phyloP scores from a whole-genome alignment of 92 coral and sea anemone species.

The Metridium senile region DNA sequence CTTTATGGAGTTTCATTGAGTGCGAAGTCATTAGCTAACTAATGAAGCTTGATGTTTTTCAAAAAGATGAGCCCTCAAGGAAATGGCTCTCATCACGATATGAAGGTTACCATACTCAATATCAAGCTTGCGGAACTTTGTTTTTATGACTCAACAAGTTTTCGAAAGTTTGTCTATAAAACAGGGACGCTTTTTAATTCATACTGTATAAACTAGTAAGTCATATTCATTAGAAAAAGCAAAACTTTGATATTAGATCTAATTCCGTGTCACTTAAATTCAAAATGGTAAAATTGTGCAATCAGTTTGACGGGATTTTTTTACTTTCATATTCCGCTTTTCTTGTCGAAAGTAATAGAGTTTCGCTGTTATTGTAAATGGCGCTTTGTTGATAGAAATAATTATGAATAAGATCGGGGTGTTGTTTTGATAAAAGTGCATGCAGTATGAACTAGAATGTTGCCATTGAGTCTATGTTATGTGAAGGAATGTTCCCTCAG shows the following conservation, averaged over 20 bases:
- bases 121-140: not conserved
- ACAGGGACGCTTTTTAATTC: not conserved
- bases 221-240: too few relatives aligned
- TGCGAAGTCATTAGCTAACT: slow-evolving; percentile 7
- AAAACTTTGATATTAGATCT: too few relatives aligned
- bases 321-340: not conserved
- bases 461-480: slow-evolving; percentile 10
- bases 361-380: not conserved
- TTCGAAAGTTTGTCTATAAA: not conserved
- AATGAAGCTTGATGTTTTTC: slow-evolving; percentile 16
- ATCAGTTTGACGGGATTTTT: not conserved
- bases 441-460: not conserved
- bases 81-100: slow-evolving; percentile 28
- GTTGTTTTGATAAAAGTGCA: not conserved
- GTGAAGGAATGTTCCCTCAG: slow-evolving; percentile 33
- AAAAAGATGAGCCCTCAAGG: slow-evolving; percentile 10
- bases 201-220: not conserved
- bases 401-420: not conserved
- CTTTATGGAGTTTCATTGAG: not conserved
- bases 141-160: not conserved
- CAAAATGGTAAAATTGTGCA: too few relatives aligned
- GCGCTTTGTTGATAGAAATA: not conserved
- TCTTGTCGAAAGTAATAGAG: not conserved
- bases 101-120: not conserved
- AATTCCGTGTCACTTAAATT: too few relatives aligned